phyloP scores from a whole-genome alignment of 2,888 invertebrate species.

The Incurvaria masculella region DNA sequence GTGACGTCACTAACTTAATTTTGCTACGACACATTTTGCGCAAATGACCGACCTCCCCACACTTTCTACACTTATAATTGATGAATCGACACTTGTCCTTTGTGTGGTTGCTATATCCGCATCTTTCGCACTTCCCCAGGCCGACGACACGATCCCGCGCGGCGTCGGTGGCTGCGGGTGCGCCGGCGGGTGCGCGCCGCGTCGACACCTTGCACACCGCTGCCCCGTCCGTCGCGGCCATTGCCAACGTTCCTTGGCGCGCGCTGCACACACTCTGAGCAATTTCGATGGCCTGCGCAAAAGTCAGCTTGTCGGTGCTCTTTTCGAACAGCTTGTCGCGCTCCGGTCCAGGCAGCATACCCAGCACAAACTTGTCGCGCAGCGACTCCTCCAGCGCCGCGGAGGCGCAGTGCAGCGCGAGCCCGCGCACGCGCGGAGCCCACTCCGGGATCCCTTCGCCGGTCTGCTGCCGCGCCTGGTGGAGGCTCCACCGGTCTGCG shows the following conservation, averaged over 20 bases:
- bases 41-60: conserved; percentile 16
- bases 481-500: conserved; percentile 15
- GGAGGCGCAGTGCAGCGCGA: conserved; percentile 8
- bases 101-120: no score
- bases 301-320: conserved; percentile 14
- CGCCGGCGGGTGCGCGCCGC: no score
- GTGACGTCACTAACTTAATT: no score
- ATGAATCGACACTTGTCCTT: conserved; percentile 14
- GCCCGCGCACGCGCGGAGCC: conserved; percentile 11
- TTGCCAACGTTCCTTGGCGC: conserved; percentile 3
- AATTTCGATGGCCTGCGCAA: conserved; percentile 9
- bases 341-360: conserved; percentile 13
- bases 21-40: conserved; percentile 14
- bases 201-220: not conserved
- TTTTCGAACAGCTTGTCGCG: conserved; percentile 18
- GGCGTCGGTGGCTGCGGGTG: not conserved
- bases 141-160: no score
- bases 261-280: conserved; percentile 18
- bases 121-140: no score
- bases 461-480: conserved; percentile 10
- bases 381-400: conserved; percentile 13
- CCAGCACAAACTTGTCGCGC: conserved; percentile 16
- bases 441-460: conserved; percentile 15
- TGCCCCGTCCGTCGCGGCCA: not conserved
- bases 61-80: conserved; percentile 14